Evolutionary conservation across 2,888 invertebrate genomes (phyloP).

Genomic region (Ormyrus thymus): DNA sequence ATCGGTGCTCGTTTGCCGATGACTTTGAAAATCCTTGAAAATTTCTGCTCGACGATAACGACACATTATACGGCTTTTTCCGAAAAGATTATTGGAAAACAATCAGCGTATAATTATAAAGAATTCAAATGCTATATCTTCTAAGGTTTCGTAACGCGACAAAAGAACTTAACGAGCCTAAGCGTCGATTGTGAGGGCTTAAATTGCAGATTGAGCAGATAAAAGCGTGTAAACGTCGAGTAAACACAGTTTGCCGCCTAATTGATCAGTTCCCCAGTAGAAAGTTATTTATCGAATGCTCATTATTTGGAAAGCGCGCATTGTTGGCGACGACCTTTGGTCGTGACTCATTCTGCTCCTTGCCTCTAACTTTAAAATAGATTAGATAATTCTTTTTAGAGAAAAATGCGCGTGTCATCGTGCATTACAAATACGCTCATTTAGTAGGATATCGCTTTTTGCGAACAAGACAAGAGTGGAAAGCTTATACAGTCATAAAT

Average conservation of each 20-base stretch:
- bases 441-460: too few relatives aligned
- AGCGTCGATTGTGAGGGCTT: conserved; percentile 28
- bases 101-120: too few relatives aligned
- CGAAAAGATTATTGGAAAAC: too few relatives aligned
- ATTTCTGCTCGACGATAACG: neutral
- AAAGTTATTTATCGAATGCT: too few relatives aligned
- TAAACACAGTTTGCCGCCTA: conserved; percentile 28
- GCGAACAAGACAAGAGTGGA: neutral
- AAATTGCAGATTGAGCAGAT: conserved; percentile 38
- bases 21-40: neutral
- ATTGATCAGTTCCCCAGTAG: neutral
- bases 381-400: too few relatives aligned
- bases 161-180: conserved; percentile 11
- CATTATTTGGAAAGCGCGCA: too few relatives aligned
- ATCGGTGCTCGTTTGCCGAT: neutral
- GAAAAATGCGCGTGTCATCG: too few relatives aligned
- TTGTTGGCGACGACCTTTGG: too few relatives aligned
- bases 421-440: too few relatives aligned
- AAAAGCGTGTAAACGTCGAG: conserved; percentile 36
- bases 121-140: conserved; percentile 6
- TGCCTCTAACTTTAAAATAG: too few relatives aligned
- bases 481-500: conserved; percentile 1
- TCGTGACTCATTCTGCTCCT: too few relatives aligned
- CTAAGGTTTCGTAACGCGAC: conserved; percentile 27
- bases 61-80: too few relatives aligned